A percentile compares a stretch with the other conserved stretches of the same genome.
Evolutionary conservation across 2,113 vertebrate genomes (phyloP).

Genomic region (Collichthys lucidus): DNA sequence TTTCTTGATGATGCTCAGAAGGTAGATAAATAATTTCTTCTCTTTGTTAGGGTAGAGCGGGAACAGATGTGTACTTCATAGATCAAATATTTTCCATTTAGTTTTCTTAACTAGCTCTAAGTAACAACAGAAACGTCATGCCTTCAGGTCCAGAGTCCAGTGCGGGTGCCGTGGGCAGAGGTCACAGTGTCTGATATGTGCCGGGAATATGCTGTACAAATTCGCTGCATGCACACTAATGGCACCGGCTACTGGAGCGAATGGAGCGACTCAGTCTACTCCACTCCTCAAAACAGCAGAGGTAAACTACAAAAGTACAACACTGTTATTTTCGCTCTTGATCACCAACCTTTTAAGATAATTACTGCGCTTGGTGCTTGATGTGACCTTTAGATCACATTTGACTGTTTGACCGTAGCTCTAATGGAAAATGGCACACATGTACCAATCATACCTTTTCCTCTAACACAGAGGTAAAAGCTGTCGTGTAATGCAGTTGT

Average conservation of each 20-base stretch:
- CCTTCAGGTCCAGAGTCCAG: constrained; percentile 70
- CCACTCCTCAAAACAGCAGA: constrained; percentile 83
- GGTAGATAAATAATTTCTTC: not conserved
- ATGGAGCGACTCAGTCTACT: constrained; percentile 86
- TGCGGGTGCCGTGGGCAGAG: constrained; percentile 47
- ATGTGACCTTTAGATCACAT: not conserved
- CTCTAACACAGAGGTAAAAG: constrained; percentile 7
- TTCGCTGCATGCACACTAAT: constrained; percentile 84
- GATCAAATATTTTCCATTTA: not conserved
- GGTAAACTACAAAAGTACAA: constrained; percentile 82
- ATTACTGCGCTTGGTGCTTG: not conserved
- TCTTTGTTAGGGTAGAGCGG: not conserved
- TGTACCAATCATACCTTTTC: not conserved
- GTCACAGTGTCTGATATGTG: constrained; percentile 83
- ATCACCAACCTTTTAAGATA: not conserved
- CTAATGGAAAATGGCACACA: not conserved
- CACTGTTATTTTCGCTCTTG: not conserved
- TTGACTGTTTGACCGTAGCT: constrained; percentile 10
- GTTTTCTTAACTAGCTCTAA: too few relatives aligned
- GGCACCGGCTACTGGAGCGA: constrained; percentile 89
- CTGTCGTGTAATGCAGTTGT: constrained; percentile 18
- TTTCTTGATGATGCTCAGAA: not conserved
- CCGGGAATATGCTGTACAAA: constrained; percentile 82
- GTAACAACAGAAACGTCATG: not conserved
- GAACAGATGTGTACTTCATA: constrained; percentile 1